phyloP scores from a whole-genome alignment of 2,888 invertebrate species.

The Drosophila mimetica region DNA sequence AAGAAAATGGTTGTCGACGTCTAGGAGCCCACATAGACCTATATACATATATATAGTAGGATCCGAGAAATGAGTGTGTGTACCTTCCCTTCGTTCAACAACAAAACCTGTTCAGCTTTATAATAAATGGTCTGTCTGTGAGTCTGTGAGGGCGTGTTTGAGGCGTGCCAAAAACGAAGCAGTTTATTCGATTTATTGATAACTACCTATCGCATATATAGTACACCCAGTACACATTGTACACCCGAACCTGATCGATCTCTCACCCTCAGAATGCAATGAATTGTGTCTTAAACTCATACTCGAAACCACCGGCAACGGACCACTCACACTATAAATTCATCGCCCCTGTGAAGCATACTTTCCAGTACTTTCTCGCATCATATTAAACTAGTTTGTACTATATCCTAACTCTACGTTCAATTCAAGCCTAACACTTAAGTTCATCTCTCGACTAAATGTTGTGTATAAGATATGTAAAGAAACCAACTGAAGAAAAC shows the following conservation, averaged over 20 bases:
- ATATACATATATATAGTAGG: slow-evolving; percentile 8
- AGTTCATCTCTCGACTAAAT: slow-evolving; percentile 58
- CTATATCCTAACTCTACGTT: slow-evolving; percentile 46
- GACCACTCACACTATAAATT: slow-evolving; percentile 26
- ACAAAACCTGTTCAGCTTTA: slow-evolving; percentile 37
- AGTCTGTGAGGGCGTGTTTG: slow-evolving; percentile 35
- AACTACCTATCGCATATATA: slow-evolving; percentile 5
- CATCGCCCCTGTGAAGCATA: slow-evolving; percentile 14
- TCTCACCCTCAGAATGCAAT: slow-evolving; percentile 43
- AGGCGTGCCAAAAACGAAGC: slow-evolving; percentile 38
- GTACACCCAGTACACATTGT: not conserved
- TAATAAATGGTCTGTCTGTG: slow-evolving; percentile 26
- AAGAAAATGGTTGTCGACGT: slow-evolving; percentile 99
- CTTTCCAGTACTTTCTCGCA: slow-evolving; percentile 5
- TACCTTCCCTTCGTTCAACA: slow-evolving; percentile 26
- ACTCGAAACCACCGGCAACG: slow-evolving; percentile 51
- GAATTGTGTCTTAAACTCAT: slow-evolving; percentile 49
- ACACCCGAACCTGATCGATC: slow-evolving; percentile 27
- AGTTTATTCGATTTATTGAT: slow-evolving; percentile 23
- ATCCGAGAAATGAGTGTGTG: slow-evolving; percentile 18
- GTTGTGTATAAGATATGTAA: slow-evolving; percentile 75
- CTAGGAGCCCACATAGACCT: slow-evolving; percentile 84
- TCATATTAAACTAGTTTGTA: slow-evolving; percentile 43
- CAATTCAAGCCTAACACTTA: slow-evolving; percentile 41
- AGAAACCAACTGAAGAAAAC: slow-evolving; percentile 20